A percentile compares a stretch with the other conserved stretches of the same genome.
Conservation (phyloP, 1,140 invertebrate genomes). For the Capitella teleta region DNA sequence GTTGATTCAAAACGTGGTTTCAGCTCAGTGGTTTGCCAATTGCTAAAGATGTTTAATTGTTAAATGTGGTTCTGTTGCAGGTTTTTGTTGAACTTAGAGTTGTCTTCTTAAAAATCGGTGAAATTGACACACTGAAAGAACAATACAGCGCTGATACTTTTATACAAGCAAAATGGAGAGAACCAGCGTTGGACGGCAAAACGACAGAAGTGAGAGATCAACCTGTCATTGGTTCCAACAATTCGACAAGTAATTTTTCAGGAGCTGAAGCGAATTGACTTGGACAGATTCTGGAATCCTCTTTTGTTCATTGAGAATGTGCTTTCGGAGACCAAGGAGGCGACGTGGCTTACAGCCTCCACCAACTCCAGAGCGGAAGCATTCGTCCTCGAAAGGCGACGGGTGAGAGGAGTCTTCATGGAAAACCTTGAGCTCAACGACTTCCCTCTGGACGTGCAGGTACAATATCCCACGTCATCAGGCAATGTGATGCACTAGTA, state of each 20-base stretch:
- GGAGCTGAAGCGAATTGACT: constrained; percentile 18
- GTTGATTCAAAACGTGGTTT: no score
- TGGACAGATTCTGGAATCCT: constrained; percentile 27
- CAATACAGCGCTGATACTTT: constrained; percentile 30
- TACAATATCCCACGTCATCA: no score
- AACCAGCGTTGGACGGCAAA: constrained; percentile 16
- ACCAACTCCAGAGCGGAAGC: constrained; percentile 17
- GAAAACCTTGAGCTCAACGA: constrained; percentile 31
- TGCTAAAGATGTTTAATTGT: no score
- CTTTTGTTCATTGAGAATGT: constrained; percentile 27
- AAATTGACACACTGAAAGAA: constrained; percentile 36
- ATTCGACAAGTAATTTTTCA: neutral
- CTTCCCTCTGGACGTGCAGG: constrained; percentile 34
- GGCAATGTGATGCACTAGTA: no score
- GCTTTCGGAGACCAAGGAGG: constrained; percentile 20
- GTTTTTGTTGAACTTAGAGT: constrained; percentile 24
- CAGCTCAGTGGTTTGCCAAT: no score
- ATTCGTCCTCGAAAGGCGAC: constrained; percentile 24
- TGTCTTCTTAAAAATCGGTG: constrained; percentile 32
- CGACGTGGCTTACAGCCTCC: constrained; percentile 21
- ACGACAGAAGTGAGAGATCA: neutral
- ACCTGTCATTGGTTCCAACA: neutral
- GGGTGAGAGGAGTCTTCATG: constrained; percentile 24
- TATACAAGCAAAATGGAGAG: constrained; percentile 31
- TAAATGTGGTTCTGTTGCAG: constrained; percentile 10